Evolutionary conservation across 2,797 vertebrate genomes (phyloP).

Genomic region (Menidia menidia): DNA sequence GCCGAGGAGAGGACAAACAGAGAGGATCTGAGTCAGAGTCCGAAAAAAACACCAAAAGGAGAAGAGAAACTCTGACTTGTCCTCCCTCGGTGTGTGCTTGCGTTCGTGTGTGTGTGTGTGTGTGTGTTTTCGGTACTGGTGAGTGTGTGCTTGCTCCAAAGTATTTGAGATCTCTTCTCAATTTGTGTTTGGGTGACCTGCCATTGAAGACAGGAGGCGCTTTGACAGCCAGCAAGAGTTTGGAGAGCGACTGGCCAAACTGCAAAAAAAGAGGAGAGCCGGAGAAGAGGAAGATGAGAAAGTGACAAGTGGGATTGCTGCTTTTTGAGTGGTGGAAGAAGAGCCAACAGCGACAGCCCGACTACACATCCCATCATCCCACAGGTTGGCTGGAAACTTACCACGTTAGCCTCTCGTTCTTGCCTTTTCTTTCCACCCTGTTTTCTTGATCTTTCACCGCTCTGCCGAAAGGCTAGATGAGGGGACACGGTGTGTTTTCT

Average conservation of each 20-base stretch:
- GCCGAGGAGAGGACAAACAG: constrained; percentile 69
- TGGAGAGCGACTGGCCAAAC: constrained; percentile 44
- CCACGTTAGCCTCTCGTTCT: constrained; percentile 4
- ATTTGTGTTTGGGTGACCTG: constrained; percentile 57
- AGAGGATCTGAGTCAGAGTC: constrained; percentile 78
- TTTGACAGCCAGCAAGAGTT: constrained; percentile 54
- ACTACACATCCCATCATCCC: constrained; percentile 58
- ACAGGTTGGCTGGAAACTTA: constrained; percentile 80
- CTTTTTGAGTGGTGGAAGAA: constrained; percentile 70
- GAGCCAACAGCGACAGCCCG: constrained; percentile 24
- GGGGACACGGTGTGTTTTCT: constrained; percentile 59
- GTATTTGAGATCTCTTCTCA: constrained; percentile 54
- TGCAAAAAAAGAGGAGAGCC: constrained; percentile 33
- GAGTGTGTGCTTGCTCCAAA: constrained; percentile 33
- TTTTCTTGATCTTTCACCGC: constrained; percentile 7
- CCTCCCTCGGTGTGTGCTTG: constrained; percentile 21
- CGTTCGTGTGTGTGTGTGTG: too few relatives aligned
- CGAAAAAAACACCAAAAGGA: constrained; percentile 70
- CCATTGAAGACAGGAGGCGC: constrained; percentile 67
- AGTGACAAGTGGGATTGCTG: constrained; percentile 76
- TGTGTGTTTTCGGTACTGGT: constrained; percentile 20
- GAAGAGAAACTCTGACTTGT: constrained; percentile 80
- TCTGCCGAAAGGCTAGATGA: constrained; percentile 13
- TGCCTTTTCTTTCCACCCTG: not conserved
- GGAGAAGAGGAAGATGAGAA: constrained; percentile 69